Conservation (phyloP, 2,797 vertebrate species). For the Psittacula derbiana region DNA sequence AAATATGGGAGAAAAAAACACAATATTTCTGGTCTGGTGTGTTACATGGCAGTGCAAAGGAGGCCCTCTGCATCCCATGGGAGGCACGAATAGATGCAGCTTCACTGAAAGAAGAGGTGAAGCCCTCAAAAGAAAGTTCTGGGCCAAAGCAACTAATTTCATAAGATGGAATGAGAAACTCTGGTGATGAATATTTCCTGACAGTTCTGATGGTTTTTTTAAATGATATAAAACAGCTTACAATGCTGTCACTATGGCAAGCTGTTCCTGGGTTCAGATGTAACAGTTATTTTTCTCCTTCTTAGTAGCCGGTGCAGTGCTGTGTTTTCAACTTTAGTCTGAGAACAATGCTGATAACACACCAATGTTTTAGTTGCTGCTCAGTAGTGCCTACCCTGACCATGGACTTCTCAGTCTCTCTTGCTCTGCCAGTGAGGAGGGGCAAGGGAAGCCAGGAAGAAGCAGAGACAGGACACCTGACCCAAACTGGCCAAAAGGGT, state of each 20-base stretch:
- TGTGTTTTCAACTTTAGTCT: neutral
- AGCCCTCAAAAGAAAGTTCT: neutral
- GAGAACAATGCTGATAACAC: neutral
- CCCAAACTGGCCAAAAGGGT: neutral
- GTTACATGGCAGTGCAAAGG: neutral
- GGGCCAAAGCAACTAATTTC: neutral
- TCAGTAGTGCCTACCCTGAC: neutral
- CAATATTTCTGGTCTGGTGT: fast-evolving
- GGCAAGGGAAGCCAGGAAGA: neutral
- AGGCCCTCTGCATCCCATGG: neutral
- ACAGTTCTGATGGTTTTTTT: neutral
- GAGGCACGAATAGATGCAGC: fast-evolving
- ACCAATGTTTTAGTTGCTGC: neutral
- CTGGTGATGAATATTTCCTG: neutral
- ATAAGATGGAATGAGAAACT: neutral
- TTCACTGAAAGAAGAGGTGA: neutral
- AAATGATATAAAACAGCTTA: neutral
- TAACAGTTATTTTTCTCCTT: neutral
- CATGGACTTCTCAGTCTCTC: neutral
- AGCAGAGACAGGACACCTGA: neutral
- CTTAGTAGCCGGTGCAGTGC: neutral
- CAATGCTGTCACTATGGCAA: neutral
- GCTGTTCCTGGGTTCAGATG: neutral
- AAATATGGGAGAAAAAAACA: neutral
- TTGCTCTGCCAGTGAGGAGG: neutral